These are phyloP conservation scores for Spea hammondii DNA, from an alignment of 2,797 vertebrate genomes.

Conservation along the genomic window DNA sequence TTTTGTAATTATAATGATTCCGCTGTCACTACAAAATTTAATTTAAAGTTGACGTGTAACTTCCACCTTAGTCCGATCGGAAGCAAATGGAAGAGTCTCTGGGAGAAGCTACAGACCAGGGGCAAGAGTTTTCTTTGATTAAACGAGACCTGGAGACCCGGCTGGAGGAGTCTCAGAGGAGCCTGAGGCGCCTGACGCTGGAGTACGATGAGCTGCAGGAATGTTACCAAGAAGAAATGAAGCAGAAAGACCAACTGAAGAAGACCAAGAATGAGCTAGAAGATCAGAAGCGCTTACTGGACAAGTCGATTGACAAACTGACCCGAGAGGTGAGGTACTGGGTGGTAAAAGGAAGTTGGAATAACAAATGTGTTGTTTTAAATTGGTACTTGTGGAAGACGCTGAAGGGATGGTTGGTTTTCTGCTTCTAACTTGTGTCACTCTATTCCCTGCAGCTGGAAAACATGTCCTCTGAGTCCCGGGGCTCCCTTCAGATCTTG, in stretches of 20 bases:
- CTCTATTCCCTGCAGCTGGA: slow-evolving; percentile 73
- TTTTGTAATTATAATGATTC: not conserved
- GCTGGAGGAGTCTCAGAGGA: slow-evolving; percentile 81
- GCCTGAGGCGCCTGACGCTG: slow-evolving; percentile 68
- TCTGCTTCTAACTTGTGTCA: too few relatives aligned
- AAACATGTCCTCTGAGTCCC: slow-evolving; percentile 78
- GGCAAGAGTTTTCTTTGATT: slow-evolving; percentile 75
- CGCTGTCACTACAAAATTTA: too few relatives aligned
- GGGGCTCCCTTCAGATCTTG: slow-evolving; percentile 71
- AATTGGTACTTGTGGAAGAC: too few relatives aligned
- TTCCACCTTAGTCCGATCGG: slow-evolving; percentile 62
- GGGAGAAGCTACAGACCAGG: slow-evolving; percentile 64
- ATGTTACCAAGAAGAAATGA: slow-evolving; percentile 78
- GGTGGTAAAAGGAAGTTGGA: not conserved
- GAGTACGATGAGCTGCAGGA: slow-evolving; percentile 77
- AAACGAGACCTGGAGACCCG: slow-evolving; percentile 76
- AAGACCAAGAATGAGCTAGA: slow-evolving; percentile 82
- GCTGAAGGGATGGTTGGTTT: too few relatives aligned
- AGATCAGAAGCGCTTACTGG: slow-evolving; percentile 87
- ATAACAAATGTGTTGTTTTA: not conserved
- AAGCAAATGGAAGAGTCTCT: slow-evolving; percentile 70
- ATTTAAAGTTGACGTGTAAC: not conserved
- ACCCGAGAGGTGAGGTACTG: slow-evolving; percentile 82
- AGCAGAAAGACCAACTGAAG: slow-evolving; percentile 80
- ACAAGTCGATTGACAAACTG: slow-evolving; percentile 82